Percentiles rank a stretch among this genome's conserved stretches.
phyloP scores from a whole-genome alignment of 2,113 vertebrate species.

The Piprites chloris region DNA sequence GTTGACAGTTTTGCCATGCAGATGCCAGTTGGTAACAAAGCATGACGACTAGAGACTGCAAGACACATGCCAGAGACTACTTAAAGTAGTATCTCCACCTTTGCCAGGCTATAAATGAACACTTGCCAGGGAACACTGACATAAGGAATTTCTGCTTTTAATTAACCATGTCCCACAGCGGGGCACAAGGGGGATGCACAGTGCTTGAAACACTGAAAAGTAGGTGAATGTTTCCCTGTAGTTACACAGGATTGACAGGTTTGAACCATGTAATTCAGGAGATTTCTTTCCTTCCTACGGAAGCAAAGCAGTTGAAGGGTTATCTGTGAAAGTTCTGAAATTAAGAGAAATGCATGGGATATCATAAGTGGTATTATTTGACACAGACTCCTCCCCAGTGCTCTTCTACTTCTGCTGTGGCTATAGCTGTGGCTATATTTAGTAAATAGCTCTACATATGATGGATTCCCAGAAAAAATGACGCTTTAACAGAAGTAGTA shows the following conservation, averaged over 20 bases:
- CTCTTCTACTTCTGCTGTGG: background rate
- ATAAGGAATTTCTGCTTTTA: background rate
- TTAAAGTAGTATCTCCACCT: background rate
- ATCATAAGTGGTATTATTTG: background rate
- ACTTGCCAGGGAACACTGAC: background rate
- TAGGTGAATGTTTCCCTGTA: background rate
- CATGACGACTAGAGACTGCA: background rate
- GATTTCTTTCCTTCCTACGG: background rate
- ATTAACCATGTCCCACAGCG: background rate
- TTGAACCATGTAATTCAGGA: background rate
- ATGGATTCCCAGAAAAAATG: background rate
- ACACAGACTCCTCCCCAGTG: background rate
- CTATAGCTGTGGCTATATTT: background rate
- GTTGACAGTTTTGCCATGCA: background rate
- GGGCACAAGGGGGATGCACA: fast-evolving
- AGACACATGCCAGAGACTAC: background rate
- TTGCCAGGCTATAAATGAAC: background rate
- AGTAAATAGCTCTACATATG: background rate
- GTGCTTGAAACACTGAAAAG: background rate
- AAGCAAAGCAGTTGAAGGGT: background rate
- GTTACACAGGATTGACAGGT: background rate
- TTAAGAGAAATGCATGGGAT: background rate
- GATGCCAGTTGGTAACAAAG: background rate
- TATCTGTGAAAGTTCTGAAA: background rate
- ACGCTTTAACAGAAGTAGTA: background rate